phyloP scores from a whole-genome alignment of 1,140 invertebrate species.

The Conus betulinus region DNA sequence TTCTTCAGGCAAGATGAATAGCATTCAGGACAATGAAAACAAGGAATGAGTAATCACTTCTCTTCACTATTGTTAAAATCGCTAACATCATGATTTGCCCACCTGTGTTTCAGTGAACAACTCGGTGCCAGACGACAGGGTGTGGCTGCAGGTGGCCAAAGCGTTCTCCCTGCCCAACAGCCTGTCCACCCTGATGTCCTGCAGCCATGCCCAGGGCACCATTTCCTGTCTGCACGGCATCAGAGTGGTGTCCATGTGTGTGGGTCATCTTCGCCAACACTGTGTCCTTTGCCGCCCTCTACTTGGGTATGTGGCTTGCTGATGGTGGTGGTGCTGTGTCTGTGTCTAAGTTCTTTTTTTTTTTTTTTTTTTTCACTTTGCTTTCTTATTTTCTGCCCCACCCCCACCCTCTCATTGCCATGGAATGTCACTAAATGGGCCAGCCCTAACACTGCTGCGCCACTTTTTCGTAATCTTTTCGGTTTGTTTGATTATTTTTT shows the following conservation, averaged over 20 bases:
- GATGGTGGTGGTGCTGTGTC: not conserved
- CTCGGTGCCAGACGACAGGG: not conserved
- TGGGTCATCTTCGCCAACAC: slow-evolving; percentile 42
- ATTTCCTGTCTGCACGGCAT: slow-evolving; percentile 43
- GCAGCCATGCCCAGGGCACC: not conserved
- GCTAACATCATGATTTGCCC: not conserved
- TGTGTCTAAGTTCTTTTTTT: not conserved
- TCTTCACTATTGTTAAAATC: not conserved
- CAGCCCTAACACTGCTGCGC: too few species aligned
- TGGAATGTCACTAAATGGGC: too few species aligned
- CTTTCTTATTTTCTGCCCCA: not conserved
- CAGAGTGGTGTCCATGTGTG: slow-evolving; percentile 38
- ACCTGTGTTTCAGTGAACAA: not conserved
- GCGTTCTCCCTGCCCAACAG: slow-evolving; percentile 33
- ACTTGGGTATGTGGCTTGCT: slow-evolving; percentile 23
- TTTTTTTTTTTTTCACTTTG: not conserved
- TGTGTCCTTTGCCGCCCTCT: slow-evolving; percentile 20
- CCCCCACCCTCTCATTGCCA: too few species aligned
- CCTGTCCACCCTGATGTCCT: not conserved
- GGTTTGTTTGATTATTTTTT: too few species aligned
- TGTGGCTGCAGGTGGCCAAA: slow-evolving; percentile 29
- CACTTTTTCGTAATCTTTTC: too few species aligned
- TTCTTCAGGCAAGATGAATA: too few species aligned
- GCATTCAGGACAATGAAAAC: too few species aligned
- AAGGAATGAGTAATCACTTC: too few species aligned